Evolutionary conservation across 2,888 invertebrate genomes (phyloP), one percentile per base, ranked within the genome.

Genomic region (Drosophila peninsularis): DNA sequence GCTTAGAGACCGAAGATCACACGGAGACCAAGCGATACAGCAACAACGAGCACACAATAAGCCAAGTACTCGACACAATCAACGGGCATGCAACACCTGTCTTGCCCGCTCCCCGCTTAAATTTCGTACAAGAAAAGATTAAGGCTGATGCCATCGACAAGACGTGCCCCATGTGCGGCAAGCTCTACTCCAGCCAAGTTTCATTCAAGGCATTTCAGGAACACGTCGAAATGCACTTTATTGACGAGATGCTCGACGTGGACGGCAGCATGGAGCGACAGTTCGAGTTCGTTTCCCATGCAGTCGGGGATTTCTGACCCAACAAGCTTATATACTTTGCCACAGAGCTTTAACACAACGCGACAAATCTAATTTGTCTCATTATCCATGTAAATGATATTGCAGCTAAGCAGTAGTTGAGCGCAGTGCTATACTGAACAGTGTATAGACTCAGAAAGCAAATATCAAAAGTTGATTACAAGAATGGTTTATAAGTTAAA

Each of bases 191-290:
- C 47, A 94, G 93, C 88, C 93, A 94, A 61, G 90, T 93, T 13
- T 90, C 93, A 24, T 96, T 96, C 90, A 92, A 94, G 30, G 94
- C 94, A 50, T 96, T 96, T 88, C 95, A 95, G 74, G 93, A 94
- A 64, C 97, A 97, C 92, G 97, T 97, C 32, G 95, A 96, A 91
- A 94, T 93, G 82, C 97, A 97, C 93, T 97, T 97, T 91, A 92
- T 94, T 62, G 94, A 94, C 76, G 94, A 94, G 70, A 91, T 90
- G 5, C 91, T 90, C 61, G 94, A 94, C 66, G 69, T 90, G 10
- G 94, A 94, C 82, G 67, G 74, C 17, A 94, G 94, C 52, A 90
- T 93, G 39, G 92, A 93, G 57, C 93, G 94, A 30, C 94, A 94
- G 86, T 94, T 93, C 90, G 94, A 94, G 78, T 92, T 93, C 64